Evolutionary conservation across 2,113 vertebrate species (phyloP).

Genomic region (Melanotaenia duboulayi): DNA sequence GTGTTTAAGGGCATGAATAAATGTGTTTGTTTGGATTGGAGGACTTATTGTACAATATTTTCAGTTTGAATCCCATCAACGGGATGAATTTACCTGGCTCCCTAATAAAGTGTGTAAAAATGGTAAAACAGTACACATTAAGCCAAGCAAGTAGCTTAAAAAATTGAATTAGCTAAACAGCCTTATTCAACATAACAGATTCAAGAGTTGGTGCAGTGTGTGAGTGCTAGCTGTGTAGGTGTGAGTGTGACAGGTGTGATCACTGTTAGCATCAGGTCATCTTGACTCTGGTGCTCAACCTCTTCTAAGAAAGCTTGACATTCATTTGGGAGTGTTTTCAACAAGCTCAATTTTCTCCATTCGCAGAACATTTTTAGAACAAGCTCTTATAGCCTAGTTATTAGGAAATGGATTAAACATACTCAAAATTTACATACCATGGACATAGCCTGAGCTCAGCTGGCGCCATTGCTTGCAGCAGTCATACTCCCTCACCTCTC

Average conservation of each 20-base stretch:
- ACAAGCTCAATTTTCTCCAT: not conserved
- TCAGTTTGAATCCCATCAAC: not conserved
- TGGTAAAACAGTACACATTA: not conserved
- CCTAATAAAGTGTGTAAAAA: not conserved
- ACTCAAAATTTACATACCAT: not conserved
- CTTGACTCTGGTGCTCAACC: slow-evolving; percentile 11
- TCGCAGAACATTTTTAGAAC: not conserved
- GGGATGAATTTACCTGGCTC: slow-evolving; percentile 3
- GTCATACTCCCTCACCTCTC: not conserved
- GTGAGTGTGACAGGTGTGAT: slow-evolving; percentile 35
- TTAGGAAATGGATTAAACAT: not conserved
- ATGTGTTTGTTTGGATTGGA: no score
- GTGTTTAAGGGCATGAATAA: no score
- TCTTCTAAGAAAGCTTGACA: slow-evolving; percentile 10
- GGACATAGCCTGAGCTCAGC: slow-evolving; percentile 16
- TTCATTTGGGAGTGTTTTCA: not conserved
- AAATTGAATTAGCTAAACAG: not conserved
- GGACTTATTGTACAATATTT: not conserved
- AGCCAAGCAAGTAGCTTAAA: not conserved
- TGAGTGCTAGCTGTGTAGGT: slow-evolving; percentile 15
- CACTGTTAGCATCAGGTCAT: slow-evolving; percentile 37
- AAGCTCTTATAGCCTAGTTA: not conserved
- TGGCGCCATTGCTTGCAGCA: not conserved
- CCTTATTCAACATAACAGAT: not conserved
- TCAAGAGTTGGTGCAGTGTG: not conserved